Conservation (phyloP, 2,113 vertebrate species). For the Alligator sinensis region DNA sequence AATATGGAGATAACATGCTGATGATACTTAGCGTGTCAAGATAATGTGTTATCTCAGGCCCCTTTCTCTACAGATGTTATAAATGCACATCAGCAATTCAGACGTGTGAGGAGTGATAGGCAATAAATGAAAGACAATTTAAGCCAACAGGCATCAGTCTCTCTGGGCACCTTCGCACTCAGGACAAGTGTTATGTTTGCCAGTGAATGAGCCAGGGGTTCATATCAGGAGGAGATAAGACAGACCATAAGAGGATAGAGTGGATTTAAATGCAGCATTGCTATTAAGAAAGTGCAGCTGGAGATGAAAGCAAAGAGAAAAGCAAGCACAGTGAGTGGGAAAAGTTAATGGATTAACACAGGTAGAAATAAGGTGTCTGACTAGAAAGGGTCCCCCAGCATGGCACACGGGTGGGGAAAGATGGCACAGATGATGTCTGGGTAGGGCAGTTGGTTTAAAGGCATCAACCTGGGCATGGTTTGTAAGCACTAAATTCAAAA, state of each 20-base stretch:
- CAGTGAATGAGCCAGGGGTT: background rate
- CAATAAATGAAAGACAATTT: background rate
- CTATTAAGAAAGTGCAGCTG: background rate
- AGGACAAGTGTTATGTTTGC: background rate
- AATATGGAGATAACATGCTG: background rate
- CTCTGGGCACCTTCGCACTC: background rate
- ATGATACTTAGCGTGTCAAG: background rate
- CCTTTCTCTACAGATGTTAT: background rate
- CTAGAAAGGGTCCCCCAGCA: background rate
- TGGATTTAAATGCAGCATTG: conserved; percentile 26
- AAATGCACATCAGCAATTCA: background rate
- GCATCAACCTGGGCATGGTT: background rate
- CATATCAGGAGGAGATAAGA: background rate
- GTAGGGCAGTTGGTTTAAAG: background rate
- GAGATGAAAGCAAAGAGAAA: background rate
- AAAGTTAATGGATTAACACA: background rate
- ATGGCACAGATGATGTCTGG: background rate
- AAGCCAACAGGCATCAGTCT: background rate
- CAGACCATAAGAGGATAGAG: background rate
- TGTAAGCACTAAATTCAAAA: background rate
- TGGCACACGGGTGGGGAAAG: background rate
- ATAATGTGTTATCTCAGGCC: background rate
- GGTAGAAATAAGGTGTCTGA: background rate
- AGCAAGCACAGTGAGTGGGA: background rate
- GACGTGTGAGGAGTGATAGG: accelerated